A percentile compares a stretch with the other conserved stretches of the same genome.
Conservation (phyloP, 2,888 invertebrate genomes). For the Tiphia femorata region DNA sequence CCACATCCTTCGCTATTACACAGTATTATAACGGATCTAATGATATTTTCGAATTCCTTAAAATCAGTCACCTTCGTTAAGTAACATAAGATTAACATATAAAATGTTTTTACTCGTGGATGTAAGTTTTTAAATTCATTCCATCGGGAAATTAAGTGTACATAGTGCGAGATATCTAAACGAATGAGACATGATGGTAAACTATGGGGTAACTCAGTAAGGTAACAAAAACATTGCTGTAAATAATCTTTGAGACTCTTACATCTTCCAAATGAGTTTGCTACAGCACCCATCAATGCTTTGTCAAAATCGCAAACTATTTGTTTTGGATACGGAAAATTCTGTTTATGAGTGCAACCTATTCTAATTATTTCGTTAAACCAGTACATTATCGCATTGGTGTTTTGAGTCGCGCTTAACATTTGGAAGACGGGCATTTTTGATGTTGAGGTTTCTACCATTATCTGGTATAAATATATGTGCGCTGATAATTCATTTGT, state of each 20-base stretch:
- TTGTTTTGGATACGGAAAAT: too few relatives aligned
- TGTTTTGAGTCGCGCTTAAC: background rate
- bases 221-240: background rate
- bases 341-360: too few relatives aligned
- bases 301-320: too few relatives aligned
- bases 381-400: constrained; percentile 1
- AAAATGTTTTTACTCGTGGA: constrained; percentile 11
- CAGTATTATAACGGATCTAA: too few relatives aligned
- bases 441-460: background rate
- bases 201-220: background rate
- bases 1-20: too few relatives aligned
- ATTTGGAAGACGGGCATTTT: constrained; percentile 9
- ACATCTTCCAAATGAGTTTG: background rate
- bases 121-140: constrained; percentile 7
- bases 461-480: constrained; percentile 6
- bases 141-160: constrained; percentile 8
- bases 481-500: background rate
- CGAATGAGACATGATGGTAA: background rate
- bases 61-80: constrained; percentile 1
- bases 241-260: constrained; percentile 5
- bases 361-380: background rate
- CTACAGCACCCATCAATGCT: too few relatives aligned
- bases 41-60: too few relatives aligned
- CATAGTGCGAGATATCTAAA: background rate
- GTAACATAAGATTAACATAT: constrained; percentile 1